Evolutionary conservation across 2,113 vertebrate genomes (phyloP).

Genomic region (Sardina pilchardus): DNA sequence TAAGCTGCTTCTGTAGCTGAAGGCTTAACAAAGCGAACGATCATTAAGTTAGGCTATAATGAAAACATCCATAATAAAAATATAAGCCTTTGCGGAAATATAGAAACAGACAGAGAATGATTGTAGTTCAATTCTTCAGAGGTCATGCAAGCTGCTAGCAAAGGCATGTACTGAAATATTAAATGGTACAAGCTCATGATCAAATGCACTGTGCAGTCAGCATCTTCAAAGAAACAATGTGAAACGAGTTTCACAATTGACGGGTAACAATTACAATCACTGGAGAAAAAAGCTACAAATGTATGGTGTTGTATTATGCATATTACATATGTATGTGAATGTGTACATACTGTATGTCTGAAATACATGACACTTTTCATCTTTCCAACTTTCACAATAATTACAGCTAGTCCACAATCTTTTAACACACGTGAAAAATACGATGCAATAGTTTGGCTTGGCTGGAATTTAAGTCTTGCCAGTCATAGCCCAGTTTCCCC

Average conservation of each 20-base stretch:
- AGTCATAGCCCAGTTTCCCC: neutral
- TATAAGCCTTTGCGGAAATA: neutral
- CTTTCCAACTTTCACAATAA: neutral
- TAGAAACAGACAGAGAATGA: neutral
- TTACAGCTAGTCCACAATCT: neutral
- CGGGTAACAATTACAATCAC: neutral
- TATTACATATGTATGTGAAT: no score
- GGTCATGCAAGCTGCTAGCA: neutral
- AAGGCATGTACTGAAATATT: neutral
- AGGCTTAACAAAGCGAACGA: neutral
- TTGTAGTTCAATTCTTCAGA: neutral
- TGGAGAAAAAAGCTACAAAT: neutral
- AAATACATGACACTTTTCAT: neutral
- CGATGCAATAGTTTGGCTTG: neutral
- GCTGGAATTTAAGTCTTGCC: neutral
- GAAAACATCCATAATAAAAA: neutral
- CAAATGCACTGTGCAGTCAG: neutral
- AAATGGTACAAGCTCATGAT: neutral
- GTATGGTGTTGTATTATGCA: neutral
- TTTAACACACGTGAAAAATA: neutral
- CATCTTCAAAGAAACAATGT: neutral
- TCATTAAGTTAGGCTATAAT: neutral
- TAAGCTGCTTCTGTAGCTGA: constrained; percentile 28
- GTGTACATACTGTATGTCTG: no score
- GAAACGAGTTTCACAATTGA: neutral